Conservation (phyloP, 2,113 vertebrate species). For the Mus spicilegus region DNA sequence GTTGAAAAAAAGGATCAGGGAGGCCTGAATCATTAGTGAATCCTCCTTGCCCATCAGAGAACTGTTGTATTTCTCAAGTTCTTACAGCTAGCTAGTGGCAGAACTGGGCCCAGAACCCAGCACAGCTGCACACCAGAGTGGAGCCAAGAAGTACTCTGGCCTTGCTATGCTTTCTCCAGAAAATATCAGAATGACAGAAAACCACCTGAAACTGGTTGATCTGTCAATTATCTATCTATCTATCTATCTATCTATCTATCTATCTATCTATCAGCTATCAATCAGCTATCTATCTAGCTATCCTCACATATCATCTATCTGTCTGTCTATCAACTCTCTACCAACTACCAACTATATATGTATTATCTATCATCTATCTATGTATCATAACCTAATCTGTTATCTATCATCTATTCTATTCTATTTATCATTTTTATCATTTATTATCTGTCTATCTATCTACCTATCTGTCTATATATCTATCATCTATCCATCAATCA, state of each 20-base stretch:
- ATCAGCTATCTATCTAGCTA: neutral
- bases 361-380: neutral
- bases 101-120: neutral
- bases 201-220: neutral
- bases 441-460: neutral
- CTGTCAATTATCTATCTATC: neutral
- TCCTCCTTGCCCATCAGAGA: neutral
- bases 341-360: neutral
- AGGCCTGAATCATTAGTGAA: neutral
- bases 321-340: no score
- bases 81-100: neutral
- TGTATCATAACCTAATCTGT: neutral
- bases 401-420: neutral
- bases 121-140: neutral
- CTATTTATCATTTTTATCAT: neutral
- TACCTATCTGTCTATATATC: neutral
- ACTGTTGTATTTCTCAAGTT: neutral
- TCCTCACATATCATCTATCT: neutral
- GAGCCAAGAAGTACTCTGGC: neutral
- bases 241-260: neutral
- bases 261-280: neutral
- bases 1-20: conserved; percentile 1
- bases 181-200: neutral
- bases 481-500: neutral
- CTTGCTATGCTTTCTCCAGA: neutral